Conservation (phyloP, 2,113 vertebrate species). For the Puntigrus tetrazona region DNA sequence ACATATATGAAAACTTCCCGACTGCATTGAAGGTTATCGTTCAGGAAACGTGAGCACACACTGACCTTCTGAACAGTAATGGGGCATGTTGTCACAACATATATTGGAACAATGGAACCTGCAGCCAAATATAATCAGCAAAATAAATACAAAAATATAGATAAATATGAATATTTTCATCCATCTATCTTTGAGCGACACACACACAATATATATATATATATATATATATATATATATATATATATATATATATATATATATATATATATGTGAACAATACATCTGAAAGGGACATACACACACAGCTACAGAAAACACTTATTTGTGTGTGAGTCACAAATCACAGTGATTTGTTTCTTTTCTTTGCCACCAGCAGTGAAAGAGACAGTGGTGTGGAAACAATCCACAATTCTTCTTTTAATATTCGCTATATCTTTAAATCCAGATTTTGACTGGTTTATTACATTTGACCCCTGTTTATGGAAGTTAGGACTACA, state of each 20-base stretch:
- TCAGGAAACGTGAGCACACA: neutral
- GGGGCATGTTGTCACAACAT: neutral
- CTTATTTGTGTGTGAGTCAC: neutral
- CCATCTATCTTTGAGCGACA: too few relatives aligned
- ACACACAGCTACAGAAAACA: too few relatives aligned
- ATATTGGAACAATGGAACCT: neutral
- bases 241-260: too few relatives aligned
- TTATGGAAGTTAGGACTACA: neutral
- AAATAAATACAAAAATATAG: neutral
- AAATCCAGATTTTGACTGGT: neutral
- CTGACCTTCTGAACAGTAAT: neutral
- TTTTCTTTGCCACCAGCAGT: neutral
- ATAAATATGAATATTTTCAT: neutral
- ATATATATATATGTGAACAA: too few relatives aligned
- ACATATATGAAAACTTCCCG: neutral
- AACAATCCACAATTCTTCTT: neutral
- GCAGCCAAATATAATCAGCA: neutral
- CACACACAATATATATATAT: too few relatives aligned
- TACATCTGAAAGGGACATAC: too few relatives aligned
- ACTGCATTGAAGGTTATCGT: neutral
- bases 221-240: too few relatives aligned
- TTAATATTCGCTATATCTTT: neutral
- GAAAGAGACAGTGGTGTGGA: neutral
- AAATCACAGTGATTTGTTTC: neutral
- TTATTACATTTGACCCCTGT: neutral